These are phyloP conservation scores for Rugalucina vietnamica DNA, from an alignment of 2,888 invertebrate genomes.

Conservation along the genomic window DNA sequence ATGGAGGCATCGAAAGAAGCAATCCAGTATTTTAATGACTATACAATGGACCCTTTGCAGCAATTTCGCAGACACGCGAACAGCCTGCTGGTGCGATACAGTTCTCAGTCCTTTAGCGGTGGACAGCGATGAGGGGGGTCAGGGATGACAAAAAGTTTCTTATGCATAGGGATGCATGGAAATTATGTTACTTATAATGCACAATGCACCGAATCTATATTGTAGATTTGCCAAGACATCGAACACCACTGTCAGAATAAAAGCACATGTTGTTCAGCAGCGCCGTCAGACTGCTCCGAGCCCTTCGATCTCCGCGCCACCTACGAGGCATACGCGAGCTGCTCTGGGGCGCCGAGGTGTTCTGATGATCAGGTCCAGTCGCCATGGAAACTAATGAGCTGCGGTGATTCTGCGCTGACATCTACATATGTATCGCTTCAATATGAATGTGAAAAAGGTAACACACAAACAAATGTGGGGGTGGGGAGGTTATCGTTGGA, in stretches of 20 bases:
- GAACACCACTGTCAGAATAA: constrained; percentile 2
- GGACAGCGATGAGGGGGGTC: no score
- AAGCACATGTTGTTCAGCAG: neutral
- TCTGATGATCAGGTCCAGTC: constrained; percentile 16
- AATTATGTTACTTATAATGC: no score
- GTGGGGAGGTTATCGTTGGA: no score
- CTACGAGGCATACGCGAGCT: constrained; percentile 16
- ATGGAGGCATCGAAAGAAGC: no score
- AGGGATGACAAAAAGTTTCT: no score
- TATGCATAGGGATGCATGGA: no score
- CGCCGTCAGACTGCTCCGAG: neutral
- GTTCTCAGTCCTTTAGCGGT: no score
- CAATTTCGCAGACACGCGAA: no score
- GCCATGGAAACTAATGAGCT: constrained; percentile 21
- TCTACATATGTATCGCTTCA: constrained; percentile 14
- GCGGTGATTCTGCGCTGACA: neutral
- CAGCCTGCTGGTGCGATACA: no score
- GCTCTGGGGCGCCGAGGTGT: neutral
- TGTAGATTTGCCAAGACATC: constrained; percentile 7
- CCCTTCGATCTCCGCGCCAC: neutral
- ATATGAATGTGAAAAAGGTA: constrained; percentile 21
- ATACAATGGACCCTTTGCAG: no score
- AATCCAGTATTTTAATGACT: no score
- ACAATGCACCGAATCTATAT: neutral
- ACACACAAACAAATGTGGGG: no score